These are phyloP conservation scores for Phymatocera aterrima DNA, from an alignment of 2,888 invertebrate species.

Conservation along the genomic window DNA sequence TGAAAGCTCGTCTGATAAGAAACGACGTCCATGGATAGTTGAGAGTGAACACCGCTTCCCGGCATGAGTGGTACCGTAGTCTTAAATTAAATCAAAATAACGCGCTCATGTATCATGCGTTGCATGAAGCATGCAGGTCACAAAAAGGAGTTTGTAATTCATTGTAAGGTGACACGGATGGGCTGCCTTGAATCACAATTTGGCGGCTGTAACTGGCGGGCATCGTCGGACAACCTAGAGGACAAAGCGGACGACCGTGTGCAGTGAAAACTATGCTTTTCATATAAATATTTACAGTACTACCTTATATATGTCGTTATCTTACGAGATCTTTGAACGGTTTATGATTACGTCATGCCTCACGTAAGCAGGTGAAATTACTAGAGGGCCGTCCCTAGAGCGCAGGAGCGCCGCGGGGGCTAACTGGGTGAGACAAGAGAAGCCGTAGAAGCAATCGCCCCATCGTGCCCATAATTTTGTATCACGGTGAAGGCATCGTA, in stretches of 20 bases:
- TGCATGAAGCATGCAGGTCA: conserved; percentile 33
- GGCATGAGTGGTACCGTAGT: neutral
- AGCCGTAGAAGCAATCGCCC: conserved; percentile 39
- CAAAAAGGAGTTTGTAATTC: conserved; percentile 41
- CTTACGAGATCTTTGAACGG: conserved; percentile 30
- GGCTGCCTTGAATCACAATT: conserved; percentile 38
- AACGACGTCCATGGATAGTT: neutral
- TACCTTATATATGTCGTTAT: conserved; percentile 17
- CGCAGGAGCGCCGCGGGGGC: neutral
- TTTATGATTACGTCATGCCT: conserved; percentile 41
- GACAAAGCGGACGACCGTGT: conserved; percentile 30
- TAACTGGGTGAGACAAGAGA: conserved; percentile 42
- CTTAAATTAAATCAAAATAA: conserved; percentile 24
- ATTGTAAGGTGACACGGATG: conserved; percentile 42
- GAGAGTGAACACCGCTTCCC: neutral
- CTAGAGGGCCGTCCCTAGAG: neutral
- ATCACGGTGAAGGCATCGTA: conserved; percentile 42
- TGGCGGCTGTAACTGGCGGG: conserved; percentile 34
- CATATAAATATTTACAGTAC: conserved; percentile 19
- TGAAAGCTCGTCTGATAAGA: neutral
- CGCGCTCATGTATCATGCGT: conserved; percentile 26
- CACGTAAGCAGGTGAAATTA: conserved; percentile 35
- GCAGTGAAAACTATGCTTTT: conserved; percentile 3
- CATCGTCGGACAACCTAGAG: conserved; percentile 18
- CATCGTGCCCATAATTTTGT: conserved; percentile 41